Percentiles rank a stretch among this genome's conserved stretches.
phyloP scores from a whole-genome alignment of 2,888 invertebrate species.

The Gryllus longicercus region DNA sequence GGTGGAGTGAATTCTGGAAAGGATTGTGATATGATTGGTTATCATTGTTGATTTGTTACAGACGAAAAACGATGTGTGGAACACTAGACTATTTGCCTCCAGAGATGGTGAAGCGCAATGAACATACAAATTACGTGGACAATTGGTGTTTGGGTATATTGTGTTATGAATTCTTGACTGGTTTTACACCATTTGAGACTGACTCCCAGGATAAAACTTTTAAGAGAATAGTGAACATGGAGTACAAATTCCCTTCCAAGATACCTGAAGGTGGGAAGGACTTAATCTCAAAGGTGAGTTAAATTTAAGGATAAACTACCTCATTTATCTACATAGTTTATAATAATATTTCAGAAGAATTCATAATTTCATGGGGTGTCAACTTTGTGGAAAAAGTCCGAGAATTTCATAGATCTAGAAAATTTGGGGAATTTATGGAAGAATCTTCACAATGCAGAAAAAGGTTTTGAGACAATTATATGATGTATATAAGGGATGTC shows the following conservation, averaged over 20 bases:
- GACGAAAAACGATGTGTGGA: slow-evolving; percentile 88
- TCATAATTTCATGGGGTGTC: no score
- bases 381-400: no score
- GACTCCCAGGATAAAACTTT: slow-evolving; percentile 67
- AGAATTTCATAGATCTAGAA: no score
- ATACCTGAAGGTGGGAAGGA: slow-evolving; percentile 69
- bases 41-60: slow-evolving; percentile 41
- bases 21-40: no score
- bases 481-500: no score
- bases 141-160: slow-evolving; percentile 92
- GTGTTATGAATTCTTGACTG: slow-evolving; percentile 90
- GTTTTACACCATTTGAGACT: slow-evolving; percentile 90
- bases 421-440: no score
- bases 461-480: no score
- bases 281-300: slow-evolving; percentile 67
- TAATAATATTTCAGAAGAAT: no score
- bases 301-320: not conserved
- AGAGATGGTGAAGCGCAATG: slow-evolving; percentile 85
- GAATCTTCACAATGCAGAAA: no score
- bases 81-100: slow-evolving; percentile 94
- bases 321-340: no score
- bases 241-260: slow-evolving; percentile 63
- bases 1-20: no score
- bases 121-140: slow-evolving; percentile 82
- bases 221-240: slow-evolving; percentile 61